phyloP scores from a whole-genome alignment of 2,797 vertebrate genomes.

The Octomys mimax region DNA sequence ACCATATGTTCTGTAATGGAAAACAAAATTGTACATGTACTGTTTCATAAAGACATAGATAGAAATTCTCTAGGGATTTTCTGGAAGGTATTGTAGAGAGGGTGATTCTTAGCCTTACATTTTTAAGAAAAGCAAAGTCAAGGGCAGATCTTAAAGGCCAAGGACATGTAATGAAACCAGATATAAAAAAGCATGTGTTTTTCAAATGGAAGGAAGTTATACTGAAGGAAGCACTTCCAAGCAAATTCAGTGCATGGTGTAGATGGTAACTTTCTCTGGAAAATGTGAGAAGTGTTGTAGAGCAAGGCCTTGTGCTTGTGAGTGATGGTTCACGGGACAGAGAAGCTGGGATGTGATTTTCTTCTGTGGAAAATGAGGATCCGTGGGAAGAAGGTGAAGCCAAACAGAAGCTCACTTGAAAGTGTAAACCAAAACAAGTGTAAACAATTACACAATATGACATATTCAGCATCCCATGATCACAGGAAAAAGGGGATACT shows the following conservation, averaged over 20 bases:
- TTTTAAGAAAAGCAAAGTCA: slow-evolving; percentile 25
- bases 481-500: background rate
- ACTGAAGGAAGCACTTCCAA: no score
- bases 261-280: background rate
- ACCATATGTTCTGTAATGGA: background rate
- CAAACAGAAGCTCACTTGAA: background rate
- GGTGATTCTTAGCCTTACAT: background rate
- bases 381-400: background rate
- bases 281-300: background rate
- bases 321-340: background rate
- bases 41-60: background rate
- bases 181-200: background rate
- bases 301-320: background rate
- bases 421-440: background rate
- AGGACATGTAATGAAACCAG: background rate
- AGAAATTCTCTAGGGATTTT: background rate
- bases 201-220: no score
- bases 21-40: background rate
- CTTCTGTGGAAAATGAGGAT: background rate
- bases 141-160: background rate
- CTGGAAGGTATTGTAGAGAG: background rate
- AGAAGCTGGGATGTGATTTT: background rate
- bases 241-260: no score
- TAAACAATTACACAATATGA: background rate
- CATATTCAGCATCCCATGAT: background rate